Percentiles rank a stretch among this genome's conserved stretches.
These are phyloP conservation scores for Noctua fimbriata DNA, from an alignment of 2,888 invertebrate genomes.

Conservation along the genomic window DNA sequence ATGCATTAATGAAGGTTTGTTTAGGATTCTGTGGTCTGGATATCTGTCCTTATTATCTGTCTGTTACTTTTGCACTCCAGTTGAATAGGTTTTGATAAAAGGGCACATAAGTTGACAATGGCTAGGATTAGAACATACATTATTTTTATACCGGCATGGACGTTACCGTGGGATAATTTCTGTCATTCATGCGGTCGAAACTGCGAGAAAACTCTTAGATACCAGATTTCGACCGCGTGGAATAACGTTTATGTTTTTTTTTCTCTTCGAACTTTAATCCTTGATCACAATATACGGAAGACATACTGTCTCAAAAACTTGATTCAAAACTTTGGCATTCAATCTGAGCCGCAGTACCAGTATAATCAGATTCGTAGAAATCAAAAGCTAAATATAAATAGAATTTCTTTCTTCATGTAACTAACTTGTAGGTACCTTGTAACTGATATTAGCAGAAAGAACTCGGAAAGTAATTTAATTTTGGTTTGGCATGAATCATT, in stretches of 20 bases:
- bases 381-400: not conserved
- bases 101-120: not conserved
- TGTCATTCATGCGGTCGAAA: not conserved
- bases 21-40: not conserved
- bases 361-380: conserved; percentile 8
- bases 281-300: not conserved
- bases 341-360: not conserved
- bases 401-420: not conserved
- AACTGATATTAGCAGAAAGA: not conserved
- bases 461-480: conserved; percentile 1
- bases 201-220: not conserved
- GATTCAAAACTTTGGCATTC: not conserved
- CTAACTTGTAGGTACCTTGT: not conserved
- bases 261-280: no score
- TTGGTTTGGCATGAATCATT: conserved; percentile 13
- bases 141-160: not conserved
- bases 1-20: conserved; percentile 16
- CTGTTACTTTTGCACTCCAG: not conserved
- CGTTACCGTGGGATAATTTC: not conserved
- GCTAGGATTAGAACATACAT: not conserved
- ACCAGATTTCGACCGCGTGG: no score
- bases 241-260: not conserved
- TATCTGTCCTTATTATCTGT: not conserved
- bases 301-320: not conserved
- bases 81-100: not conserved